Conservation (phyloP, 2,888 invertebrate species). For the Orthosia gothica region DNA sequence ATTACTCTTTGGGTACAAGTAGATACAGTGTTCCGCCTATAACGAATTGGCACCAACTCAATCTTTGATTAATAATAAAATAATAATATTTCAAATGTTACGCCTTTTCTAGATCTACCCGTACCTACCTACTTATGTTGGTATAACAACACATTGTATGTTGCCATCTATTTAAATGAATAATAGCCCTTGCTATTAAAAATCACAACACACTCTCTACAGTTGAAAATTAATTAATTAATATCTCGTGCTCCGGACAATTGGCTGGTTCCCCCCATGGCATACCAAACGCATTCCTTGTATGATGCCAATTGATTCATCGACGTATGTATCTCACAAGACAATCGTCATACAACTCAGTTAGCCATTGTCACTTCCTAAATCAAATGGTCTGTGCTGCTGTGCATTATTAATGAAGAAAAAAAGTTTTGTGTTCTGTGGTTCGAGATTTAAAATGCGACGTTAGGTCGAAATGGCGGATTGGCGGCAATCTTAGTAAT, state of each 20-base stretch:
- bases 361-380: slow-evolving; percentile 71
- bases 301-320: slow-evolving; percentile 73
- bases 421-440: slow-evolving; percentile 16
- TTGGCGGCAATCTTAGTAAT: slow-evolving; percentile 17
- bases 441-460: slow-evolving; percentile 13
- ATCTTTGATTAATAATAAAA: background rate
- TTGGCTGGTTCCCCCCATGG: slow-evolving; percentile 64
- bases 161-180: slow-evolving; percentile 20
- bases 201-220: slow-evolving; percentile 19
- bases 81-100: background rate
- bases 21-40: background rate
- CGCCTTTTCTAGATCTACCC: background rate
- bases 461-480: background rate
- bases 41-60: slow-evolving; percentile 11
- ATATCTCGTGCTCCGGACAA: slow-evolving; percentile 36
- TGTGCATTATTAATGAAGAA: slow-evolving; percentile 32
- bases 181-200: slow-evolving; percentile 33
- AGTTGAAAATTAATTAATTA: slow-evolving; percentile 33
- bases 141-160: slow-evolving; percentile 1
- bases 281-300: slow-evolving; percentile 68
- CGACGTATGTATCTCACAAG: slow-evolving; percentile 54
- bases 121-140: background rate
- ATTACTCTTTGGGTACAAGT: background rate
- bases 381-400: slow-evolving; percentile 46
- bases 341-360: slow-evolving; percentile 70